Evolutionary conservation across 1,140 invertebrate genomes (phyloP).

Genomic region (Steinernema khuongi): DNA sequence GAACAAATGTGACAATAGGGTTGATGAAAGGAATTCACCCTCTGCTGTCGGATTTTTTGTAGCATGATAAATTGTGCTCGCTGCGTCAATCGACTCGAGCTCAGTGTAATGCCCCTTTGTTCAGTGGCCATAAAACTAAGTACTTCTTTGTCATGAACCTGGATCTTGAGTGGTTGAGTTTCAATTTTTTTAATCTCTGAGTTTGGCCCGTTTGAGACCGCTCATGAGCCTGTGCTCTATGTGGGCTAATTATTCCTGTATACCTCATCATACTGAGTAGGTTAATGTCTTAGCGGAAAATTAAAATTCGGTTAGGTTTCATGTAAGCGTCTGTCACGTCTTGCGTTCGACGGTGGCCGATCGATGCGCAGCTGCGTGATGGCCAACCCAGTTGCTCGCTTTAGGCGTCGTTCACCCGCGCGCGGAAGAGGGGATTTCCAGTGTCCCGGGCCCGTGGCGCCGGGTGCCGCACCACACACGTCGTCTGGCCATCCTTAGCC

Average conservation of each 20-base stretch:
- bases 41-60: neutral
- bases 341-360: neutral
- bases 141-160: neutral
- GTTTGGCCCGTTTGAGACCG: no score
- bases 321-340: neutral
- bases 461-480: constrained; percentile 7
- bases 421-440: constrained; percentile 5
- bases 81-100: neutral
- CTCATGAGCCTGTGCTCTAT: no score
- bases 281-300: no score
- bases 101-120: neutral
- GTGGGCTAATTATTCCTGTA: no score
- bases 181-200: no score
- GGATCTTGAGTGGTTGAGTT: no score
- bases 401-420: constrained; percentile 8
- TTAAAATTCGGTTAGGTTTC: constrained; percentile 7
- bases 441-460: constrained; percentile 3
- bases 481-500: neutral
- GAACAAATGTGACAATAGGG: neutral
- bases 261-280: no score
- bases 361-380: constrained; percentile 16
- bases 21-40: constrained; percentile 1
- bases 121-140: neutral
- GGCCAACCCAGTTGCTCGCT: constrained; percentile 14
- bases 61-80: constrained; percentile 5